These are phyloP conservation scores for Crocidura indochinensis DNA, from an alignment of 2,797 vertebrate genomes.

Conservation along the genomic window DNA sequence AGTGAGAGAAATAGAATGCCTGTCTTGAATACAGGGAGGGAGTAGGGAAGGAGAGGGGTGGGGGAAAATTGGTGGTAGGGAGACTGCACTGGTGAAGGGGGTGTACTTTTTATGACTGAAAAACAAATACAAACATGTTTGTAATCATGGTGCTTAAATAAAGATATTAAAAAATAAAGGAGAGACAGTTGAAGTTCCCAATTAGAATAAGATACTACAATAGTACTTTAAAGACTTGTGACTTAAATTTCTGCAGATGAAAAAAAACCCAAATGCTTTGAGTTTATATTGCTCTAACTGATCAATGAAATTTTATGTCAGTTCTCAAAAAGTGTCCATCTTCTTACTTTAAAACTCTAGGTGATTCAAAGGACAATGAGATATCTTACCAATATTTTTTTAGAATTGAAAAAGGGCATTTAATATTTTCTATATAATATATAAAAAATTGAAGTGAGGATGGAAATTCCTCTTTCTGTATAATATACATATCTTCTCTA, in stretches of 20 bases:
- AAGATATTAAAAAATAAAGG: neutral
- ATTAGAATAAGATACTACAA: neutral
- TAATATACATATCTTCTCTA: neutral
- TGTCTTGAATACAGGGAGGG: too few species aligned
- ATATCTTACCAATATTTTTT: too few species aligned
- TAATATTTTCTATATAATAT: slow-evolving; percentile 35
- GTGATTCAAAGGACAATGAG: slow-evolving; percentile 26
- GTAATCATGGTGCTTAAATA: too few species aligned
- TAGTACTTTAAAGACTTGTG: neutral
- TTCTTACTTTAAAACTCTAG: slow-evolving; percentile 35
- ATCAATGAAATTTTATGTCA: neutral
- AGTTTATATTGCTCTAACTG: neutral
- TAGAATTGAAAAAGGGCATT: neutral
- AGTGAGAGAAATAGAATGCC: too few species aligned
- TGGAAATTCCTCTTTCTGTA: neutral
- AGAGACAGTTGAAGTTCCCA: neutral
- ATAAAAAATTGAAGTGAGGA: neutral
- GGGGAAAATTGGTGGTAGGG: too few species aligned
- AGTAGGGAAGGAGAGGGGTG: too few species aligned
- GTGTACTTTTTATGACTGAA: too few species aligned
- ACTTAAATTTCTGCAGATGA: slow-evolving; percentile 50
- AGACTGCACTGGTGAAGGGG: too few species aligned
- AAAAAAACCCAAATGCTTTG: neutral
- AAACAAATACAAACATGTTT: too few species aligned
- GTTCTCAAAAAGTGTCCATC: slow-evolving; percentile 24